Percentiles rank a stretch among this genome's conserved stretches.
These are phyloP conservation scores for Phodopus roborovskii DNA, from an alignment of 2,113 vertebrate species.

Conservation along the genomic window DNA sequence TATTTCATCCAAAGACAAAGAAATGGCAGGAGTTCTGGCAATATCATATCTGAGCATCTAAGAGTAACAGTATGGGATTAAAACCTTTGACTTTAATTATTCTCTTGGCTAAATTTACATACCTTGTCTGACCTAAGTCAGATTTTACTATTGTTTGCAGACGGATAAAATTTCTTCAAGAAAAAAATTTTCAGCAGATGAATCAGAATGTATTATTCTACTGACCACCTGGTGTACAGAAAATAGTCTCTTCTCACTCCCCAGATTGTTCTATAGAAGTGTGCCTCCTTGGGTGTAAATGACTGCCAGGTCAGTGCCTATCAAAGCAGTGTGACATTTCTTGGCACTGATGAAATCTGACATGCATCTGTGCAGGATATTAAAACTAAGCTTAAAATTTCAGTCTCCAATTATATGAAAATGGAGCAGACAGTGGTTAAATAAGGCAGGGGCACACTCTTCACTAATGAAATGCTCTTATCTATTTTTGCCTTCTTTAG, in stretches of 20 bases:
- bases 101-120: not conserved
- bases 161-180: slow-evolving; percentile 16
- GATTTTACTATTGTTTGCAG: slow-evolving; percentile 10
- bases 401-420: slow-evolving; percentile 8
- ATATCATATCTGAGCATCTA: not conserved
- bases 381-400: not conserved
- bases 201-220: slow-evolving; percentile 29
- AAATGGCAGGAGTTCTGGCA: not conserved
- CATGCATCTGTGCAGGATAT: not conserved
- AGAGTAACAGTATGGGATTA: not conserved
- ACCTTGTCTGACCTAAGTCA: not conserved
- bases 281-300: not conserved
- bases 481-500: not conserved
- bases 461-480: not conserved
- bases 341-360: not conserved
- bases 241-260: not conserved
- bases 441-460: not conserved
- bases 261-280: not conserved
- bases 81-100: not conserved
- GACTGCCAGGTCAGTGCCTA: not conserved
- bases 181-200: not conserved
- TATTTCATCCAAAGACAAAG: not conserved
- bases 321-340: not conserved
- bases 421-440: not conserved
- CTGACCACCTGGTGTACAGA: not conserved